These are phyloP conservation scores for Drosophila quadrilineata DNA, from an alignment of 1,140 invertebrate species.

Conservation along the genomic window DNA sequence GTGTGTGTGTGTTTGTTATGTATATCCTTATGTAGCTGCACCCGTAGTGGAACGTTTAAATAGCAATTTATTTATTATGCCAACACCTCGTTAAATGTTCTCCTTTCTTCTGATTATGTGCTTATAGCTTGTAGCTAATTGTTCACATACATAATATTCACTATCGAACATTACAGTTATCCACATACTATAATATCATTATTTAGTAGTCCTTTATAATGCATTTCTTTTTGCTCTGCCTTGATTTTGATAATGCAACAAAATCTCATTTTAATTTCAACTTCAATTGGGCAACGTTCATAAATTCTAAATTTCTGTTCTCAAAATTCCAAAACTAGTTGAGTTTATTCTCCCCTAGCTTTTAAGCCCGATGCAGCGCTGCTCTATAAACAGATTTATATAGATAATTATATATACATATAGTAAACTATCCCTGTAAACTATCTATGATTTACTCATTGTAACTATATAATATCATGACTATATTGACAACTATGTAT, in stretches of 20 bases:
- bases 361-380: constrained; percentile 56
- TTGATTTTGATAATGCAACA: constrained; percentile 39
- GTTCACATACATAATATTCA: background rate
- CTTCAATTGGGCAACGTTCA: background rate
- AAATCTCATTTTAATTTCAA: constrained; percentile 18
- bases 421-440: constrained; percentile 11
- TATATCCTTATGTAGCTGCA: constrained; percentile 4
- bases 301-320: too few species aligned
- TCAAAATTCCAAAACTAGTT: too few species aligned
- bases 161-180: background rate
- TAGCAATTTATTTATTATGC: constrained; percentile 6
- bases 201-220: background rate
- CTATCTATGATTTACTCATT: too few species aligned
- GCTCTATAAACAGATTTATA: too few species aligned
- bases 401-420: too few species aligned
- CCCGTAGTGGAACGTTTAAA: constrained; percentile 14
- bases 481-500: constrained; percentile 2
- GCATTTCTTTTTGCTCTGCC: background rate
- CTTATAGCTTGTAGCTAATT: constrained; percentile 23
- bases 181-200: background rate
- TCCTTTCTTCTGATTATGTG: background rate
- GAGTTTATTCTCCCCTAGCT: constrained; percentile 19
- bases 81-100: constrained; percentile 11
- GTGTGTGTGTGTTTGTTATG: background rate
- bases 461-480: too few species aligned